Evolutionary conservation across 2,888 invertebrate species (phyloP).

Genomic region (Trichacis sp.): DNA sequence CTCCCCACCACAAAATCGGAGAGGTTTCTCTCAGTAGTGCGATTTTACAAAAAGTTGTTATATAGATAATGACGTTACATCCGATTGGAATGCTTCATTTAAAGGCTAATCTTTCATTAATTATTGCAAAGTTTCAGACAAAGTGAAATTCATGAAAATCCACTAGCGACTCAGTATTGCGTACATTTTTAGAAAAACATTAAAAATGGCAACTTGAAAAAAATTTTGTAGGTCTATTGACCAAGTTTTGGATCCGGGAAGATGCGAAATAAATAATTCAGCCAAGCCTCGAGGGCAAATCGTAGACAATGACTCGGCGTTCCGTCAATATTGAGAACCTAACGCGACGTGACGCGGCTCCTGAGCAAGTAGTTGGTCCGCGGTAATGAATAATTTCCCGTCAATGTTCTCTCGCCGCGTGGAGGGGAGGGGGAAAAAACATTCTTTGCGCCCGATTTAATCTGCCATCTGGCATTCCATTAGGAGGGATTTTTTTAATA

Average conservation of each 20-base stretch:
- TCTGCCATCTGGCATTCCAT: background rate
- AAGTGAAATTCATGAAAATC: no score
- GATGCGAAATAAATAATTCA: background rate
- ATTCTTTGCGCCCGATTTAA: background rate
- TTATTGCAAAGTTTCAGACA: no score
- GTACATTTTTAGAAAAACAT: no score
- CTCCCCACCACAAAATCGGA: no score
- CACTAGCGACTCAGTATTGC: no score
- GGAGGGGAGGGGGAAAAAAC: background rate
- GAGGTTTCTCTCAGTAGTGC: no score
- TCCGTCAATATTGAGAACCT: constrained; percentile 46
- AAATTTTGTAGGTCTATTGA: background rate
- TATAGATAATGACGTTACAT: no score
- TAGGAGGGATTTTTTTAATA: background rate
- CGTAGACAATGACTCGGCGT: constrained; percentile 47
- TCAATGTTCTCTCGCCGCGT: background rate
- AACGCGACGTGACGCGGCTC: constrained; percentile 32
- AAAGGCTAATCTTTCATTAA: no score
- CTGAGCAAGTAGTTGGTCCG: constrained; percentile 22
- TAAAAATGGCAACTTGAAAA: no score
- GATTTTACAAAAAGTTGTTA: no score
- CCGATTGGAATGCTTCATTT: no score
- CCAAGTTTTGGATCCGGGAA: background rate
- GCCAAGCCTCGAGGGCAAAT: constrained; percentile 37
- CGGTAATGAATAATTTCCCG: background rate